Base-by-base conservation (phyloP, 2,888 invertebrate genomes). In the Nematopogon swammerdamellus region DNA sequence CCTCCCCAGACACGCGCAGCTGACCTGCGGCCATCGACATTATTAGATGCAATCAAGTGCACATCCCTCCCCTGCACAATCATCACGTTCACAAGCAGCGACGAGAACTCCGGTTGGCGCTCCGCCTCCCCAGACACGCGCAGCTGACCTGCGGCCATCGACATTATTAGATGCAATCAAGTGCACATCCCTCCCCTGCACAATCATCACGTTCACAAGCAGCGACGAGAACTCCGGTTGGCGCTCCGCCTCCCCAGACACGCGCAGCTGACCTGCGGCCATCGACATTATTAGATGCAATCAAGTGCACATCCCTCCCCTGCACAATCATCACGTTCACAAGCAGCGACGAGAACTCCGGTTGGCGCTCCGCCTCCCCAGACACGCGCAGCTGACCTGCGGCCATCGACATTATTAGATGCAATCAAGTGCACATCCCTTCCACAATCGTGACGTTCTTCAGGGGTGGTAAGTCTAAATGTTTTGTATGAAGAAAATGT, bases 371-470 rank as follows among this genome's bases (percentile, higher is more conserved):
- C 45, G 65, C 70, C 49, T 79, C 76, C 47, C 66, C 65, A 54
- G 76, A 76, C 5, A 69, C 73, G 62, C 74, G 75, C 49, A 76
- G 62, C 57, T 75, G 76, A 61, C 76, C 75, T 75, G 65, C 45
- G n/a, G n/a, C n/a, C n/a, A n/a, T n/a, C n/a, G n/a, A n/a, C n/a
- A n/a, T n/a, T n/a, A n/a, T n/a, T n/a, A n/a, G n/a, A n/a, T n/a
- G n/a, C n/a, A n/a, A n/a, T n/a, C n/a, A 95, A 93, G 64, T 86
- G 88, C 50, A 94, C 86, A 73, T 95, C 93, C 53, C 94, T 84
- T 53, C 94, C 46, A 90, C 87, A 51, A 92, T 87, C 30, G 93
- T 94, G 60, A 90, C 82, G 70, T 95, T 95, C 65, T 91, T 89
- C 61, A 95, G 76, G 43, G 90, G 88, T 46, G 89, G 88, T 59